These are phyloP conservation scores for Melieria omissa DNA, from an alignment of 2,888 invertebrate species.

Conservation along the genomic window DNA sequence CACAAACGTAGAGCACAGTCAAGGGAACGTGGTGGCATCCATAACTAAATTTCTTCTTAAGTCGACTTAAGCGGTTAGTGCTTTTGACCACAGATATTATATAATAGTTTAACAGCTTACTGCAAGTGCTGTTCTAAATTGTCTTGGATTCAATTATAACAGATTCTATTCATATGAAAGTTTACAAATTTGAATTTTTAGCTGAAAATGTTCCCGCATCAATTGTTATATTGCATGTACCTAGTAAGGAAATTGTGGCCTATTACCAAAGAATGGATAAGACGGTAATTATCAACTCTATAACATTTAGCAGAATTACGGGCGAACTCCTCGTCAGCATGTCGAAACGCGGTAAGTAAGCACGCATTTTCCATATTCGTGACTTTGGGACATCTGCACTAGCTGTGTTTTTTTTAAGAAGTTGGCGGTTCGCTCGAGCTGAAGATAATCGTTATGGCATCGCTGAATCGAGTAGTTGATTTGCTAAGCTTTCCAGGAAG, in stretches of 20 bases:
- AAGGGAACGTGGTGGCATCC: too few species aligned
- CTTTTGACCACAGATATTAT: too few species aligned
- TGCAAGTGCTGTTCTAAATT: too few species aligned
- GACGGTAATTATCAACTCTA: conserved; percentile 56
- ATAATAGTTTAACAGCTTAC: too few species aligned
- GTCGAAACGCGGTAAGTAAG: conserved; percentile 50
- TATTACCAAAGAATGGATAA: conserved; percentile 58
- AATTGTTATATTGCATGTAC: conserved; percentile 59
- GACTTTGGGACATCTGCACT: neutral
- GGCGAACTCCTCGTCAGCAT: conserved; percentile 66
- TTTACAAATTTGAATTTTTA: conserved; percentile 38
- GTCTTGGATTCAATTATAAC: too few species aligned
- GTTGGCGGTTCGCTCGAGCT: conserved; percentile 45
- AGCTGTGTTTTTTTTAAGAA: conserved; percentile 43
- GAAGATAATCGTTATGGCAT: conserved; percentile 63
- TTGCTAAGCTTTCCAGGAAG: conserved; percentile 54
- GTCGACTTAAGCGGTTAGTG: too few species aligned
- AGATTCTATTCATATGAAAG: too few species aligned
- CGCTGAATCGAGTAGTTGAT: conserved; percentile 63
- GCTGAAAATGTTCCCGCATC: conserved; percentile 59
- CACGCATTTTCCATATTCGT: neutral
- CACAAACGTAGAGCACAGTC: too few species aligned
- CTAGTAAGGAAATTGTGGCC: conserved; percentile 58
- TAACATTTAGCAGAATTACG: conserved; percentile 66
- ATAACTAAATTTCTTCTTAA: too few species aligned